Evolutionary conservation across 2,888 invertebrate genomes (phyloP).

Genomic region (Perizoma affinitatum): DNA sequence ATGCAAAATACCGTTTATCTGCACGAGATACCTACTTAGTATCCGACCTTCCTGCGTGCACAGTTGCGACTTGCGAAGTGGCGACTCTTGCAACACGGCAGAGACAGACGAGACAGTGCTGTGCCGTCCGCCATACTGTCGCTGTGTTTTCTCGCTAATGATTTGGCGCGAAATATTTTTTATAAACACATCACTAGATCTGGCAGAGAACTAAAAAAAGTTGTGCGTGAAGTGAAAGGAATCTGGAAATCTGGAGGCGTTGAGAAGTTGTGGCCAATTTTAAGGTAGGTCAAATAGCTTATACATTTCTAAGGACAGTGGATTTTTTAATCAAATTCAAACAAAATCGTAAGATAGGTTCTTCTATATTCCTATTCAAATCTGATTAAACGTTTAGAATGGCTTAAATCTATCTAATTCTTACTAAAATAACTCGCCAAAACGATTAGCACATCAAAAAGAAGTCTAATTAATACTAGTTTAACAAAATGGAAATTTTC

Average conservation of each 20-base stretch:
- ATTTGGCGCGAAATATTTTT: conserved; percentile 44
- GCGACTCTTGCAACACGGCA: not conserved
- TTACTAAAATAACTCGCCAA: no score
- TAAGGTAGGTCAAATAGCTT: conserved; percentile 13
- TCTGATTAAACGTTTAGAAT: no score
- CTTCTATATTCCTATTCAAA: no score
- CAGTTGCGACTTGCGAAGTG: not conserved
- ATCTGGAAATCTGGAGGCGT: not conserved
- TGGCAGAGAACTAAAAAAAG: not conserved
- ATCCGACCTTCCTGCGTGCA: conserved; percentile 27
- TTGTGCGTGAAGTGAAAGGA: conserved; percentile 6
- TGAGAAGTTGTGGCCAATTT: not conserved
- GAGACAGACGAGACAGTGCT: conserved; percentile 42
- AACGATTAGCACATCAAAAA: no score
- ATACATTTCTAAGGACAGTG: not conserved
- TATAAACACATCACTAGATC: conserved; percentile 5
- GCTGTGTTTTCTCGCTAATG: conserved; percentile 44
- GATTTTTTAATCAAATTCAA: no score
- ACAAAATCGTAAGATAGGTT: no score
- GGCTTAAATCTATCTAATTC: no score
- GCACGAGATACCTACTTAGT: conserved; percentile 12
- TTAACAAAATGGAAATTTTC: no score
- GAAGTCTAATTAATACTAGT: no score
- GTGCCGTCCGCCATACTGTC: conserved; percentile 51
- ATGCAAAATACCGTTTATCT: conserved; percentile 37